Evolutionary conservation across 92 coral and sea anemone species (phyloP).

Genomic region (Actinernus sp.): DNA sequence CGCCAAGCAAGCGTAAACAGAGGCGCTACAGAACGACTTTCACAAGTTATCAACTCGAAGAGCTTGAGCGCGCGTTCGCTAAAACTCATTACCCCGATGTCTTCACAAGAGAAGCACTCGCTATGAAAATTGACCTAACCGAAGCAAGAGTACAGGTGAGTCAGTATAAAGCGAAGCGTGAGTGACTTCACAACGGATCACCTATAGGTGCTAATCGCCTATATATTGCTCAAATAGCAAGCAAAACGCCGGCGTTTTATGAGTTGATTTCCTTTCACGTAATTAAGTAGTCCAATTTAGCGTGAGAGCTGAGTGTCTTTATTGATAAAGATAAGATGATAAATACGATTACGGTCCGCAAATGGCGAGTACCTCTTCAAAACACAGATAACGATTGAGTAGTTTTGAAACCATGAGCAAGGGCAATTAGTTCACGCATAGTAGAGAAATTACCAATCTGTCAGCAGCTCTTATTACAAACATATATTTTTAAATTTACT

Average conservation of each 20-base stretch:
- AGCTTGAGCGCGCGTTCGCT: constrained; percentile 95
- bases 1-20: constrained; percentile 87
- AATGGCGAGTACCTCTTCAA: constrained; percentile 29
- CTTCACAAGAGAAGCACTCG: constrained; percentile 95
- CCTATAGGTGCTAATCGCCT: neutral
- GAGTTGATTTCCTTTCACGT: constrained; percentile 59
- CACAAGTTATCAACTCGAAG: constrained; percentile 97
- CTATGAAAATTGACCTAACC: constrained; percentile 95
- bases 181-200: constrained; percentile 1
- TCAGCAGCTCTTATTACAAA: constrained; percentile 8
- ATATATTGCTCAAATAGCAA: constrained; percentile 40
- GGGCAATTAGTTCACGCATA: neutral
- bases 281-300: constrained; percentile 86
- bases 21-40: constrained; percentile 97
- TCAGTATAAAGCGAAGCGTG: constrained; percentile 6
- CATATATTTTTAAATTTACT: neutral
- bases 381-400: neutral
- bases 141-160: constrained; percentile 99
- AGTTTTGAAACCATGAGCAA: constrained; percentile 3
- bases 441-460: constrained; percentile 1
- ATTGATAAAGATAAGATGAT: constrained; percentile 74
- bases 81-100: constrained; percentile 99
- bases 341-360: constrained; percentile 29
- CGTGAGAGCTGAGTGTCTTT: constrained; percentile 49
- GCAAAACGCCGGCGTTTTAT: constrained; percentile 14